Percentiles rank a stretch among this genome's conserved stretches.
Conservation (phyloP, 2,797 vertebrate genomes). For the Sebastes itinus region DNA sequence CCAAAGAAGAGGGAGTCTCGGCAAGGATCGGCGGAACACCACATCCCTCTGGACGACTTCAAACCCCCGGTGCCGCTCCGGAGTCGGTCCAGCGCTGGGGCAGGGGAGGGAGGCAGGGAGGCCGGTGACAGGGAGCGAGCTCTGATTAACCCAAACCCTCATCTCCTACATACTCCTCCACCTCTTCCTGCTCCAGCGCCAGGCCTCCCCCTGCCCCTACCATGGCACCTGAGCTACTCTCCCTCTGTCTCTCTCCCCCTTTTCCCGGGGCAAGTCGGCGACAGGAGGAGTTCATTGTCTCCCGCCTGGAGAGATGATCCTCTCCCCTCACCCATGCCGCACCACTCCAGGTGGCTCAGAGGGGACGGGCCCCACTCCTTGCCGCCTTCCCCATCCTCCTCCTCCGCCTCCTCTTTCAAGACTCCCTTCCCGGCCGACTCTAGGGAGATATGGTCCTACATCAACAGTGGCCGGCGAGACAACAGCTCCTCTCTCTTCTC, state of each 20-base stretch:
- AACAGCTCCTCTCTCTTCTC: slow-evolving; percentile 77
- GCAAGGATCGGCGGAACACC: slow-evolving; percentile 80
- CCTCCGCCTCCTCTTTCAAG: slow-evolving; percentile 79
- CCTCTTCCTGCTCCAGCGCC: slow-evolving; percentile 69
- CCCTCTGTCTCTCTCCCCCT: slow-evolving; percentile 74
- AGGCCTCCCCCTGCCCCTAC: slow-evolving; percentile 67
- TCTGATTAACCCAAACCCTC: slow-evolving; percentile 67
- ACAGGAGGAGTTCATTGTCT: slow-evolving; percentile 75
- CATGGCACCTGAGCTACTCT: slow-evolving; percentile 80
- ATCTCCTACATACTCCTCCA: slow-evolving; percentile 69
- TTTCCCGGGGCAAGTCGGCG: slow-evolving; percentile 70
- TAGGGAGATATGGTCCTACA: slow-evolving; percentile 82
- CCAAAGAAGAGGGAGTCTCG: slow-evolving; percentile 87
- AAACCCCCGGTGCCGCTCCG: slow-evolving; percentile 83
- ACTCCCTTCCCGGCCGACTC: slow-evolving; percentile 75
- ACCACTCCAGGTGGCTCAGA: slow-evolving; percentile 79
- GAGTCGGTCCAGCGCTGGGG: slow-evolving; percentile 64
- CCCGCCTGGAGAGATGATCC: slow-evolving; percentile 81
- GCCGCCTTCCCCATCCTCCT: slow-evolving; percentile 72
- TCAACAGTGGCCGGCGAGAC: slow-evolving; percentile 70
- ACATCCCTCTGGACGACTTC: slow-evolving; percentile 79
- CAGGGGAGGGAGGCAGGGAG: slow-evolving; percentile 76
- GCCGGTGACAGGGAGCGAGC: slow-evolving; percentile 58
- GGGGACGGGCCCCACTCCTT: slow-evolving; percentile 69
- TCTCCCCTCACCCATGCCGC: slow-evolving; percentile 65